phyloP scores from a whole-genome alignment of 2,888 invertebrate genomes.

The Venusia cambrica region DNA sequence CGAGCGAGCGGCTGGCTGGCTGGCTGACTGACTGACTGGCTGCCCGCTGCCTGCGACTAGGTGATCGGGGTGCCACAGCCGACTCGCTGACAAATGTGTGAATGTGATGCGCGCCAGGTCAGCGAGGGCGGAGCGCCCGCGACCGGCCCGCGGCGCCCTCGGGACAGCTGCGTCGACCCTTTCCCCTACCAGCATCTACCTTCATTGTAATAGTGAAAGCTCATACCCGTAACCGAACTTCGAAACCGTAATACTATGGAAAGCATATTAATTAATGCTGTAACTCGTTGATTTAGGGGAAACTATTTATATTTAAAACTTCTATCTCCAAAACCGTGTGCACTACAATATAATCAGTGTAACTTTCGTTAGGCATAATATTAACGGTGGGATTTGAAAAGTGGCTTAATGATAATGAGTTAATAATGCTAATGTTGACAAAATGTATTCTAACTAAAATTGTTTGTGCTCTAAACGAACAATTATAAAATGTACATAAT shows the following conservation, averaged over 20 bases:
- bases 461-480: no score
- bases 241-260: constrained; percentile 26
- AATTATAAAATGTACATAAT: no score
- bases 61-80: constrained; percentile 25
- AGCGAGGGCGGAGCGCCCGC: constrained; percentile 66
- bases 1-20: constrained; percentile 26
- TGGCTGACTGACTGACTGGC: constrained; percentile 3
- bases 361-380: no score
- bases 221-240: constrained; percentile 37
- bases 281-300: background rate
- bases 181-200: constrained; percentile 63
- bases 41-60: constrained; percentile 25
- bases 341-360: no score
- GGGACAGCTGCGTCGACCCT: constrained; percentile 78
- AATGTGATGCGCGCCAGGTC: constrained; percentile 56
- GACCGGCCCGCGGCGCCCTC: constrained; percentile 61
- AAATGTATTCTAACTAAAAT: no score
- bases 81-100: constrained; percentile 41
- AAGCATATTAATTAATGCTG: constrained; percentile 15
- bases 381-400: no score
- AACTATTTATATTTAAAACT: no score
- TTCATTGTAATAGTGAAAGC: constrained; percentile 67
- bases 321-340: no score
- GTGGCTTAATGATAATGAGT: no score
- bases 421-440: no score